Percentiles rank a stretch among this genome's conserved stretches.
Conservation (phyloP, 2,113 vertebrate species). For the Ariopsis seemanni region DNA sequence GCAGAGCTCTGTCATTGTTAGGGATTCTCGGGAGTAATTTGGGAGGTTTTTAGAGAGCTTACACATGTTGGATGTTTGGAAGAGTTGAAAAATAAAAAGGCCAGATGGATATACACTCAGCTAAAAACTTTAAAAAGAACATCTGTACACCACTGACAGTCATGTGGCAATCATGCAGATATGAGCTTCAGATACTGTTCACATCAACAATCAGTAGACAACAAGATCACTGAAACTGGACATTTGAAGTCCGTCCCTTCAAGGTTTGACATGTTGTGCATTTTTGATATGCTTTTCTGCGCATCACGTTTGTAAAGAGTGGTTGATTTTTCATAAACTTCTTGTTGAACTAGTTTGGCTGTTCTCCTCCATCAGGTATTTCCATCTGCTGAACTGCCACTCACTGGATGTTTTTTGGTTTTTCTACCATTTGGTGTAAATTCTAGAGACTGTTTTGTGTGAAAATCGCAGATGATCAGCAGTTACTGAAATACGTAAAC, state of each 20-base stretch:
- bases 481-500: not conserved
- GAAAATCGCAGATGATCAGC: not conserved
- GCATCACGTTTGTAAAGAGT: not conserved
- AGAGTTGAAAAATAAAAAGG: constrained; percentile 23
- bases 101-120: not conserved
- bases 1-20: constrained; percentile 43
- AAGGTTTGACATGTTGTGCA: not conserved
- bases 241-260: not conserved
- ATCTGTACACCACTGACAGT: not conserved
- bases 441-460: not conserved
- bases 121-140: not conserved
- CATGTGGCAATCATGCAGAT: not conserved
- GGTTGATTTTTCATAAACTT: not conserved
- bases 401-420: not conserved
- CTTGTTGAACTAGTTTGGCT: not conserved
- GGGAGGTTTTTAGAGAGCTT: constrained; percentile 17
- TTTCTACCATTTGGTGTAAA: not conserved
- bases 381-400: not conserved
- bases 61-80: constrained; percentile 44
- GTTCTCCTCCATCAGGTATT: not conserved
- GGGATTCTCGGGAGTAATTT: constrained; percentile 44
- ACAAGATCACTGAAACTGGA: not conserved
- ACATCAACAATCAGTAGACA: not conserved
- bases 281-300: not conserved
- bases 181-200: not conserved